A percentile compares a stretch with the other conserved stretches of the same genome.
Evolutionary conservation across 1,140 invertebrate genomes (phyloP).

Genomic region (Scaptomyza montana): DNA sequence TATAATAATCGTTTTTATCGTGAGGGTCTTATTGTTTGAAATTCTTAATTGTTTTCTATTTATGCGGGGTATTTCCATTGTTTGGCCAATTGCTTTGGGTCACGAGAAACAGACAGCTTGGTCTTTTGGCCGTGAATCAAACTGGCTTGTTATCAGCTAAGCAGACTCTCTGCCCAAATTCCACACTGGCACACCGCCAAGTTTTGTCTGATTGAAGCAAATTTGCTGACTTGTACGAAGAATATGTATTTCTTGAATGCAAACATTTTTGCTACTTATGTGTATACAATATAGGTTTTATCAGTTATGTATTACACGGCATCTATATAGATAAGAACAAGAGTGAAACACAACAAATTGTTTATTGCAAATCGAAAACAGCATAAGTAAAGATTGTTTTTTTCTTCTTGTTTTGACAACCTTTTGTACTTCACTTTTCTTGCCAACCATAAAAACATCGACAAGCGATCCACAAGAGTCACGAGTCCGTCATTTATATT

Average conservation of each 20-base stretch:
- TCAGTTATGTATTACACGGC: constrained; percentile 32
- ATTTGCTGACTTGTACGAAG: constrained; percentile 9
- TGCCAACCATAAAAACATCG: constrained; percentile 21
- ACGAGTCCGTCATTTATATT: constrained; percentile 79
- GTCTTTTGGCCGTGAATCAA: constrained; percentile 20
- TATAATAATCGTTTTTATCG: constrained; percentile 54
- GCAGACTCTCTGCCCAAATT: constrained; percentile 7
- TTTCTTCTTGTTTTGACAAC: constrained; percentile 14
- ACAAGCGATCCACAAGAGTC: constrained; percentile 47
- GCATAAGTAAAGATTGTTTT: no score
- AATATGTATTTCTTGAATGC: constrained; percentile 9
- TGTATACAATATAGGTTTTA: constrained; percentile 26
- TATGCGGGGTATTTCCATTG: constrained; percentile 73
- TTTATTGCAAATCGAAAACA: constrained; percentile 49
- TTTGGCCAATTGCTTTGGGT: constrained; percentile 59
- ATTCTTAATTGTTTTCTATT: constrained; percentile 78
- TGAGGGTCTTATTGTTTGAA: constrained; percentile 59
- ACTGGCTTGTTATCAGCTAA: constrained; percentile 30
- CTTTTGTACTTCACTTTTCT: constrained; percentile 39
- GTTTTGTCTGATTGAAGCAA: constrained; percentile 26
- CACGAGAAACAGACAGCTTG: constrained; percentile 21
- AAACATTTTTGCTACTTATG: constrained; percentile 17
- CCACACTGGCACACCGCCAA: constrained; percentile 5
- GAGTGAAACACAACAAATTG: constrained; percentile 36
- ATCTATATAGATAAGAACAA: constrained; percentile 41